Evolutionary conservation across 1,140 invertebrate genomes (phyloP), one percentile per base, ranked within the genome.

Genomic region (Octopus bimaculoides): DNA sequence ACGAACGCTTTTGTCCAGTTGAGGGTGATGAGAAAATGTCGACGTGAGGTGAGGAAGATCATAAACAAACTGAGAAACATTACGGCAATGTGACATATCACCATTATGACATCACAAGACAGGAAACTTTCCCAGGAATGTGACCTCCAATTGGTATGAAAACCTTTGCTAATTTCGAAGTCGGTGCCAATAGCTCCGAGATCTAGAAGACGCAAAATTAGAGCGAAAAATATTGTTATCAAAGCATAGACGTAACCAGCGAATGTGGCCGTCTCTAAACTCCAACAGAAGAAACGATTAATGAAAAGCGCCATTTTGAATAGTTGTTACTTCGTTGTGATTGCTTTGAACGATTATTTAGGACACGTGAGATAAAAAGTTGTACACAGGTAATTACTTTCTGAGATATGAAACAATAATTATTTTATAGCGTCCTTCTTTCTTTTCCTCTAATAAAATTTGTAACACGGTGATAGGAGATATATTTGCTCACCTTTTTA

Each of bases 1-100:
- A 83, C 82, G 81, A 83, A 87, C 9, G 71, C 52, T 75, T 81
- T 81, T 66, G 84, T 76, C 12, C 82, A 79, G 66, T 77, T 78
- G 83, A 87, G 84, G 79, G 86, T 86, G 82, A 86, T 82, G 74
- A 87, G 83, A 84, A 86, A 86, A 81, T 87, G 86, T 84, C 83
- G 75, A 73, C 80, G 77, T 75, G 82, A 83, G 52, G 84, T 82
- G 78, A 82, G 79, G n/a, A 84, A 81, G 12, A 86, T 77, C 86
- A 87, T 85, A 78, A 84, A 86, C 5, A 84, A 10, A 53, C 77
- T 82, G 77, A 83, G 85, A 4, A 84, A n/a, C 4, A 84, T 81
- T n/a, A 83, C 82, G 17, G 77, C 77, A 17, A 85, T 73, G 78
- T 87, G 85, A 52, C 75, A 77, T 10, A 85, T 77, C 12, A 78